These are phyloP conservation scores for Cyrtodaria siliqua DNA, from an alignment of 2,888 invertebrate species.

Conservation along the genomic window DNA sequence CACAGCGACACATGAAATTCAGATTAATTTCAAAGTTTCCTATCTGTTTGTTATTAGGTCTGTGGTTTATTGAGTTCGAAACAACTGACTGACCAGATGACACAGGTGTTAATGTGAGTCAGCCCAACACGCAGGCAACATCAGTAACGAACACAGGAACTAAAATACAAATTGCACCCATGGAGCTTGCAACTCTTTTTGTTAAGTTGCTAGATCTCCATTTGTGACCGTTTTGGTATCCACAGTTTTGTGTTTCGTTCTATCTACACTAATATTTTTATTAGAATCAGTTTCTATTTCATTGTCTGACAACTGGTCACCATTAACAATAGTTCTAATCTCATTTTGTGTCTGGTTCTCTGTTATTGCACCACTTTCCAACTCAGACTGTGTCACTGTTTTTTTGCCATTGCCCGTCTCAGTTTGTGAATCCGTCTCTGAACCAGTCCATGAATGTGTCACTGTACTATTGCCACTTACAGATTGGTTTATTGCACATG, in stretches of 20 bases:
- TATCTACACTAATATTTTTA: conserved; percentile 14
- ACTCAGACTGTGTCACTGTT: conserved; percentile 15
- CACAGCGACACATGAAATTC: no score
- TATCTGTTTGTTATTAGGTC: no score
- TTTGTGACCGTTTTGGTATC: no score
- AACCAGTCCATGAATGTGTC: conserved; percentile 18
- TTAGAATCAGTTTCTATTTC: conserved; percentile 14
- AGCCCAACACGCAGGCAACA: no score
- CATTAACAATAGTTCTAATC: conserved; percentile 6
- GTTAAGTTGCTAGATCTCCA: no score
- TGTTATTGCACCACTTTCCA: neutral
- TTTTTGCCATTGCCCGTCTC: neutral
- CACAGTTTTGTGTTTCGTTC: neutral
- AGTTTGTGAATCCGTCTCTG: neutral
- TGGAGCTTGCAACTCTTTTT: no score
- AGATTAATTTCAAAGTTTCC: no score
- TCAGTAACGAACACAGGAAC: no score
- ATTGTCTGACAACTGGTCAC: neutral
- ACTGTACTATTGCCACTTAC: conserved; percentile 20
- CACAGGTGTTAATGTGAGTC: no score
- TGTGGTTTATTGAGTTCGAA: no score
- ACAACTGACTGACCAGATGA: no score
- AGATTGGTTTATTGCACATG: conserved; percentile 18
- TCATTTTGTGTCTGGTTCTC: neutral
- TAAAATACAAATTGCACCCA: no score